Evolutionary conservation across 2,888 invertebrate species (phyloP).

Genomic region (Julus scanicus): DNA sequence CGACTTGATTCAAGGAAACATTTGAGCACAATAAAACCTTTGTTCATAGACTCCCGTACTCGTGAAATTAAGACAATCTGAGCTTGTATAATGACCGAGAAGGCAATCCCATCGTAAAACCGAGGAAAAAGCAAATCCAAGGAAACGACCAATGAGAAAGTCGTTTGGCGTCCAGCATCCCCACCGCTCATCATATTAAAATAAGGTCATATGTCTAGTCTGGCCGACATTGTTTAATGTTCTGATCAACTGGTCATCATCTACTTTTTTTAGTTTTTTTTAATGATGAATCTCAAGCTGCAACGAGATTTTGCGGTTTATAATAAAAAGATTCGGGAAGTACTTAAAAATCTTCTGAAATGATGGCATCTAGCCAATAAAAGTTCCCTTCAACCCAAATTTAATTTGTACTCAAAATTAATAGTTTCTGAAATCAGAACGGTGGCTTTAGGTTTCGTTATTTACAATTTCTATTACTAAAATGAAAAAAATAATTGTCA

Average conservation of each 20-base stretch:
- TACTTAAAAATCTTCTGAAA: background rate
- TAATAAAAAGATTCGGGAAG: background rate
- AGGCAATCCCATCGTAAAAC: conserved; percentile 4
- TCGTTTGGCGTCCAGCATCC: background rate
- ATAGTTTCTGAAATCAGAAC: background rate
- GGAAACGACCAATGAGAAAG: conserved; percentile 5
- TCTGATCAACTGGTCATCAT: background rate
- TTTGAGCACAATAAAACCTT: conserved; percentile 10
- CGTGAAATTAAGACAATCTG: conserved; percentile 36
- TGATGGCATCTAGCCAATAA: background rate
- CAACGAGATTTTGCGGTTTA: conserved; percentile 2
- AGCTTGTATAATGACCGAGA: background rate
- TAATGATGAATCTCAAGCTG: background rate
- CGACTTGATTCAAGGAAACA: background rate
- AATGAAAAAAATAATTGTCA: background rate
- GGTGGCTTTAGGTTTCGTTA: background rate
- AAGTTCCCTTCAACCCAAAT: background rate
- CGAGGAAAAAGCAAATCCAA: conserved; percentile 2
- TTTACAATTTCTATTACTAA: background rate
- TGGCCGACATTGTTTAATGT: background rate
- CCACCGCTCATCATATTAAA: background rate
- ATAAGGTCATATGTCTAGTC: background rate
- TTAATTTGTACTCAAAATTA: background rate
- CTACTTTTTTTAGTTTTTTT: background rate
- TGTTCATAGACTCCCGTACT: conserved; percentile 26